Conservation (phyloP, 2,797 vertebrate genomes). For the Acridotheres tristis region DNA sequence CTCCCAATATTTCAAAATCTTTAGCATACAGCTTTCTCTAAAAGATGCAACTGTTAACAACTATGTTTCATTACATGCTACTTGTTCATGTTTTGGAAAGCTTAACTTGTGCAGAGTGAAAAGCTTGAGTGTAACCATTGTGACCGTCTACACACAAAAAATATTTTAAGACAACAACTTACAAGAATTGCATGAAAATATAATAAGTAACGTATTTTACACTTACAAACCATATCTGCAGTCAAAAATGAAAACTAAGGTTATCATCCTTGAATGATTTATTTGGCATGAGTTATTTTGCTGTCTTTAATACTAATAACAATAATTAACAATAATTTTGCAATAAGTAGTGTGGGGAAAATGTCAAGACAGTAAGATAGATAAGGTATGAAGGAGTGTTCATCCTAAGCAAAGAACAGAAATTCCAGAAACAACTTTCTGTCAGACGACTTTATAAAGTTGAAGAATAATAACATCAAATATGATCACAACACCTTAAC, state of each 20-base stretch:
- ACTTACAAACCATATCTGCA: not conserved
- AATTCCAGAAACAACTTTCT: not conserved
- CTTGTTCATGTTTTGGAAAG: not conserved
- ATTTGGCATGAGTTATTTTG: not conserved
- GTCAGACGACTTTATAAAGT: not conserved
- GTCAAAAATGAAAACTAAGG: not conserved
- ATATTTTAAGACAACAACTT: not conserved
- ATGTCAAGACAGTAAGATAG: accelerated
- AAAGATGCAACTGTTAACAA: not conserved
- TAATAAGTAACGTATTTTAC: not conserved
- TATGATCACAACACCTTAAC: not conserved
- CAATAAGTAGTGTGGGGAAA: not conserved
- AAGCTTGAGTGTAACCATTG: accelerated
- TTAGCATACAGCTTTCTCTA: not conserved
- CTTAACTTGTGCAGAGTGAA: not conserved
- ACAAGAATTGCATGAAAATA: not conserved
- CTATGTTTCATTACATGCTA: not conserved
- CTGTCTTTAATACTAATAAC: not conserved
- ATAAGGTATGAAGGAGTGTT: not conserved
- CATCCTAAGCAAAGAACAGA: not conserved
- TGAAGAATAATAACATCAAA: not conserved
- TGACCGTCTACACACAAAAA: not conserved
- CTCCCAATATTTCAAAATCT: not conserved
- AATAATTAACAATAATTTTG: not conserved
- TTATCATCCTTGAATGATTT: not conserved